phyloP scores from a whole-genome alignment of 2,797 vertebrate species.

The Xenopus petersii region DNA sequence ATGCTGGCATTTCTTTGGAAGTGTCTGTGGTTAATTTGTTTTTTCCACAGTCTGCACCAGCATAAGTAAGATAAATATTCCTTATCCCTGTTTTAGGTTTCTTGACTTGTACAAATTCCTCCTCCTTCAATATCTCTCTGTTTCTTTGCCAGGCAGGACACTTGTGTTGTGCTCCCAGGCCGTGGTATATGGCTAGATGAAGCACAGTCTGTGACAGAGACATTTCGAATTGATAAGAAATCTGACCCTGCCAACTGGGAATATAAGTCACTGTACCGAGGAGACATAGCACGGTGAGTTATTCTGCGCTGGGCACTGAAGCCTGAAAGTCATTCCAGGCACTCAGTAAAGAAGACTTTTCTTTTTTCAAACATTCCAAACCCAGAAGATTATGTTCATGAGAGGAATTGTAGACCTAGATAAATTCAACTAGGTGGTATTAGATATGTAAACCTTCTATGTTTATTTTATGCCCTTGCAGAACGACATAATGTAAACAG shows the following conservation, averaged over 20 bases:
- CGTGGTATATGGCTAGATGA: constrained; percentile 86
- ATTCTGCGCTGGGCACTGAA: constrained; percentile 34
- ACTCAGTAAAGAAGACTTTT: neutral
- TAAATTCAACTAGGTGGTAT: too few species aligned
- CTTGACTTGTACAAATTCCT: too few species aligned
- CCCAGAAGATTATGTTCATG: neutral
- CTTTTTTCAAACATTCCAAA: neutral
- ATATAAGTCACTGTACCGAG: constrained; percentile 91
- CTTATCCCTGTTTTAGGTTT: too few species aligned
- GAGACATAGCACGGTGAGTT: constrained; percentile 82
- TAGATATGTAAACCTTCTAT: too few species aligned
- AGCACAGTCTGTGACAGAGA: constrained; percentile 60
- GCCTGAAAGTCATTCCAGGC: neutral
- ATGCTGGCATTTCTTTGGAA: too few species aligned
- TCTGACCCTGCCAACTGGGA: constrained; percentile 90
- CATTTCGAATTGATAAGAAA: constrained; percentile 83
- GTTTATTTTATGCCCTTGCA: too few species aligned
- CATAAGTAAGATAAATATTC: too few species aligned
- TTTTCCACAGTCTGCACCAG: too few species aligned
- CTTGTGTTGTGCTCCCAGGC: constrained; percentile 9
- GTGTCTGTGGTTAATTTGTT: too few species aligned
- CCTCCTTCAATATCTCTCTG: too few species aligned
- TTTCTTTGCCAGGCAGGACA: constrained; percentile 56
- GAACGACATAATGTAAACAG: too few species aligned
- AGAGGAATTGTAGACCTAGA: neutral